phyloP scores from a whole-genome alignment of 2,888 invertebrate species.

The Caenorhabditis wallacei region DNA sequence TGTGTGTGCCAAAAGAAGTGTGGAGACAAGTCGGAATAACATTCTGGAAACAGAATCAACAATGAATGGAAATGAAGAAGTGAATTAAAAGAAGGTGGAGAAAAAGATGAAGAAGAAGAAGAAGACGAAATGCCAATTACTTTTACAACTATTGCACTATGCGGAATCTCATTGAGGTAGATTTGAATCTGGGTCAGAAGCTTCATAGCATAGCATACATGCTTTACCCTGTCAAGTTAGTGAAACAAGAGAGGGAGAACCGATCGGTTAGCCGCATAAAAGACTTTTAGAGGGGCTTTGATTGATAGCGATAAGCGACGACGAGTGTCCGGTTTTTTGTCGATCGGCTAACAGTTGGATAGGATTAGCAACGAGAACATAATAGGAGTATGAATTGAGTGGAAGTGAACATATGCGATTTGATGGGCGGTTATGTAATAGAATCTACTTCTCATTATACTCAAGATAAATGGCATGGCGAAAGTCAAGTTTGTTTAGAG shows the following conservation, averaged over 20 bases:
- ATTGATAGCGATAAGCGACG: constrained; percentile 58
- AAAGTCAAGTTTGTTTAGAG: constrained; percentile 48
- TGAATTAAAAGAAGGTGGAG: constrained; percentile 19
- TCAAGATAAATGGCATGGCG: constrained; percentile 39
- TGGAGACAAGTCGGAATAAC: constrained; percentile 56
- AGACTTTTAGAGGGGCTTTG: constrained; percentile 19
- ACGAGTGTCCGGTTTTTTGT: constrained; percentile 36
- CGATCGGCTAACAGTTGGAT: constrained; percentile 3
- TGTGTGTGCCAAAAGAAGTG: constrained; percentile 42
- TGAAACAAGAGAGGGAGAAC: constrained; percentile 35
- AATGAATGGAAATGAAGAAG: constrained; percentile 13
- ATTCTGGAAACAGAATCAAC: constrained; percentile 49
- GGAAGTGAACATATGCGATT: constrained; percentile 26
- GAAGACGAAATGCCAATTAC: constrained; percentile 42
- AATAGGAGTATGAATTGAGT: background rate
- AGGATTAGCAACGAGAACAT: constrained; percentile 25
- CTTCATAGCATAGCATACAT: constrained; percentile 13
- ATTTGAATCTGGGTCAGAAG: constrained; percentile 51
- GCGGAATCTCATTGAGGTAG: constrained; percentile 33
- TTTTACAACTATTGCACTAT: constrained; percentile 61
- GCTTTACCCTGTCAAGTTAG: constrained; percentile 30
- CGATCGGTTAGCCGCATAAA: constrained; percentile 47
- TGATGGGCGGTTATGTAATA: constrained; percentile 58
- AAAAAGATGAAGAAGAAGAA: constrained; percentile 6
- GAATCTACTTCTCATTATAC: constrained; percentile 49